Evolutionary conservation across 2,888 invertebrate genomes (phyloP).

Genomic region (Drosophila histrio): DNA sequence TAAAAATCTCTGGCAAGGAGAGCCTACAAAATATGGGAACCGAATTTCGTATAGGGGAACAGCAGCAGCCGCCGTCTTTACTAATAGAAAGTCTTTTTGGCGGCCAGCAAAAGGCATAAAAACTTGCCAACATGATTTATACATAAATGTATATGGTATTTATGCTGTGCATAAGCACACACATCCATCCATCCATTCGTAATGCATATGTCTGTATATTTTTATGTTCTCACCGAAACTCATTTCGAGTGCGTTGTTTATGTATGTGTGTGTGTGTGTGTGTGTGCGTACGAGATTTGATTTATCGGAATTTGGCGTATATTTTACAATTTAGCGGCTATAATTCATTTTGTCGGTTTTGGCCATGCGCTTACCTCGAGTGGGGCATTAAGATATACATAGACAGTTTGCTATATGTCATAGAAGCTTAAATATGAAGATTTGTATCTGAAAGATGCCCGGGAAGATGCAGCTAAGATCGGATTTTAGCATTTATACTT

Average conservation of each 20-base stretch:
- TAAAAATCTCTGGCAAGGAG: conserved; percentile 44
- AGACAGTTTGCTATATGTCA: conserved; percentile 49
- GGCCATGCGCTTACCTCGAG: conserved; percentile 57
- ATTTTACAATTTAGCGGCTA: conserved; percentile 80
- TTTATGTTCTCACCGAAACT: conserved; percentile 69
- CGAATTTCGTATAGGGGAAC: conserved; percentile 10
- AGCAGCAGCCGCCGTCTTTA: conserved; percentile 48
- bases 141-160: conserved; percentile 63
- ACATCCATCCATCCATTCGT: conserved; percentile 37
- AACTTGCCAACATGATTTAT: conserved; percentile 80
- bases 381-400: conserved; percentile 55
- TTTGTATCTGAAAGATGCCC: conserved; percentile 2
- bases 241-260: conserved; percentile 57
- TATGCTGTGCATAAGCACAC: conserved; percentile 54
- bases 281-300: conserved; percentile 57
- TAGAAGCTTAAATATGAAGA: conserved; percentile 35
- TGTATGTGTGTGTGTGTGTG: conserved; percentile 8
- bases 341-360: conserved; percentile 79
- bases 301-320: conserved; percentile 77
- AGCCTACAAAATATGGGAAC: conserved; percentile 38
- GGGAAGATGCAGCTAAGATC: conserved; percentile 11
- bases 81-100: conserved; percentile 74
- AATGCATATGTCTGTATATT: conserved; percentile 68
- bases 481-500: not conserved
- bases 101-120: conserved; percentile 67